Base-by-base conservation (phyloP, 2,113 vertebrate species). In the Pao palembangensis region DNA sequence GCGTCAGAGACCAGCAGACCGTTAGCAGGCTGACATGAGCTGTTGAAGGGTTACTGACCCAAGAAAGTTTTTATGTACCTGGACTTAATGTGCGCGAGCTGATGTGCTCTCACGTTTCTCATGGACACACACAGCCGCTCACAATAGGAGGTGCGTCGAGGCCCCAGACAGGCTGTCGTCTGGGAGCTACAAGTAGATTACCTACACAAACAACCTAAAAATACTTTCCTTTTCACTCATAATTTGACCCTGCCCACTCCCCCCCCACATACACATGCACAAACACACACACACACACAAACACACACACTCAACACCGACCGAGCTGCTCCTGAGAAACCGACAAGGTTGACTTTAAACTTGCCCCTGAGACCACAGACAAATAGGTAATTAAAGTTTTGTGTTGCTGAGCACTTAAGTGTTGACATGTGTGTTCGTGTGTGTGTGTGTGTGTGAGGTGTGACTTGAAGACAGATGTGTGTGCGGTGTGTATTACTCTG, bases 171-270 rank as follows among this genome's bases (percentile, higher is more conserved):
- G 85, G 75, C 88, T 89, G 89, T 85, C 83, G 81, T 79, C 82
- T 84, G 20, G 49, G 72, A 78, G 82, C 78, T 79, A 81, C 80
- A 60, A 49, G 60, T 76, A 80, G 80, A 87, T 89, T 88, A 88
- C 80, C 82, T 81, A 81, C 87, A 83, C 86, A 90, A 90, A 88
- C 83, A 87, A 73, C 52, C 83, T 88, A 88, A 88, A 89, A 90
- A 90, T 88, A 89, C 46, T 66, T 73, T 82, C 7, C 67, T 77
- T 75, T 81, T 86, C 58, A 78, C 51, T 53, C 54, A 14, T 25
- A 41, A 71, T 61, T 55, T 48, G 47, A 71, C 66, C 65, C 67
- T 56, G 16, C 31, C 34, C 34, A 28, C 44, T 25, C 60, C 61
- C 49, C 58, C 54, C 64, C 52, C 41, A 5, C 15, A 13, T 4